phyloP scores from a whole-genome alignment of 2,797 vertebrate species.

The Arremon brunneinucha region DNA sequence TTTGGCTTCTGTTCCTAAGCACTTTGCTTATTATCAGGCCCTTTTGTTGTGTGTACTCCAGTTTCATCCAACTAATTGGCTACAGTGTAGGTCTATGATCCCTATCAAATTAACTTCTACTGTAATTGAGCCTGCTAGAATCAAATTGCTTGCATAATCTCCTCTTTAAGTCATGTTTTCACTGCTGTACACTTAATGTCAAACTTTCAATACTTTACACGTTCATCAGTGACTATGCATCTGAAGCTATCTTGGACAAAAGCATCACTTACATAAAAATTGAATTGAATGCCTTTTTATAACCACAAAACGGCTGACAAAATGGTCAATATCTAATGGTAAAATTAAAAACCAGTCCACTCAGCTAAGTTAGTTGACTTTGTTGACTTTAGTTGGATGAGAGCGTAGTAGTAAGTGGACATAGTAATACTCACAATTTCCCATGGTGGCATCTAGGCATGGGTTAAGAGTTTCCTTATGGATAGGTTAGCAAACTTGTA shows the following conservation, averaged over 20 bases:
- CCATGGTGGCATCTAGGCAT: not conserved
- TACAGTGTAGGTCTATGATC: slow-evolving; percentile 44
- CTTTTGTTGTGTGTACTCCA: slow-evolving; percentile 45
- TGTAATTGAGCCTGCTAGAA: slow-evolving; percentile 28
- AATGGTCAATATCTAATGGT: not conserved
- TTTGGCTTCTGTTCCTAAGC: slow-evolving; percentile 61
- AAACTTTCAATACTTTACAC: not conserved
- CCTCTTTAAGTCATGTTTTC: not conserved
- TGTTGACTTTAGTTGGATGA: not conserved
- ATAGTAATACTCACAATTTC: not conserved
- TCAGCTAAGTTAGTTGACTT: not conserved
- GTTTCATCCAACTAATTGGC: slow-evolving; percentile 52
- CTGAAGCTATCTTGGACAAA: not conserved
- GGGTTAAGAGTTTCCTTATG: not conserved
- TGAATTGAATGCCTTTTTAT: not conserved
- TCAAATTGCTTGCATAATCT: not conserved
- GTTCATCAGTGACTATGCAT: not conserved
- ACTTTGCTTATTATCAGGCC: slow-evolving; percentile 52
- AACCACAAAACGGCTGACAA: not conserved
- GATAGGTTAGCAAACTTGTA: not conserved
- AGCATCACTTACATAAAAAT: not conserved
- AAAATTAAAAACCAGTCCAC: not conserved
- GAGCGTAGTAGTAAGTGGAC: not conserved
- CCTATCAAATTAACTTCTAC: slow-evolving; percentile 59
- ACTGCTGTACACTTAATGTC: not conserved